phyloP scores from a whole-genome alignment of 2,797 vertebrate species.

The Poeciliopsis infans region DNA sequence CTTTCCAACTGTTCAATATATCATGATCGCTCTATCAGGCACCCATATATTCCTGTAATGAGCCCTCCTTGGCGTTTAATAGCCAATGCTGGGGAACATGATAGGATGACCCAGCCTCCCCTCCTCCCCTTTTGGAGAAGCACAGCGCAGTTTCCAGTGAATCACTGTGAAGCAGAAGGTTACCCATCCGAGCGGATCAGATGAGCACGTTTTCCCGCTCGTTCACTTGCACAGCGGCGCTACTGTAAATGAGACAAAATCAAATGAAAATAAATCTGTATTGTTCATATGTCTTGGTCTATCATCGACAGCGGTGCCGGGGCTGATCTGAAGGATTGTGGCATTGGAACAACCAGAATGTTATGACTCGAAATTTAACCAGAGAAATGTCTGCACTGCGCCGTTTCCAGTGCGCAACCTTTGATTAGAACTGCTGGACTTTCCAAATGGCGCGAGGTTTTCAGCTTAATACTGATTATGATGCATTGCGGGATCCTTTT shows the following conservation, averaged over 20 bases:
- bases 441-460: not conserved
- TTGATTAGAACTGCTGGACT: constrained; percentile 8
- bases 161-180: not conserved
- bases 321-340: constrained; percentile 17
- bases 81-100: constrained; percentile 30
- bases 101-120: constrained; percentile 62
- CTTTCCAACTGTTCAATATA: not conserved
- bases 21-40: not conserved
- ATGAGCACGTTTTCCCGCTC: not conserved
- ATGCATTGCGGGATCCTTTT: not conserved
- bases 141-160: constrained; percentile 34
- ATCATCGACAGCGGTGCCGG: not conserved
- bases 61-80: not conserved
- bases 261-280: not conserved
- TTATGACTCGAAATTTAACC: constrained; percentile 56
- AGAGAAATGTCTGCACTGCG: constrained; percentile 49
- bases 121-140: constrained; percentile 64
- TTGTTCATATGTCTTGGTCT: not conserved
- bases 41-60: not conserved
- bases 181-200: not conserved
- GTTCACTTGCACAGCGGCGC: not conserved
- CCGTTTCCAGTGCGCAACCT: constrained; percentile 49
- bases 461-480: not conserved
- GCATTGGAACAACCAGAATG: constrained; percentile 37
- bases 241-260: not conserved